A percentile compares a stretch with the other conserved stretches of the same genome.
phyloP scores from a whole-genome alignment of 2,888 invertebrate genomes.

The Spilosoma lubricipeda region DNA sequence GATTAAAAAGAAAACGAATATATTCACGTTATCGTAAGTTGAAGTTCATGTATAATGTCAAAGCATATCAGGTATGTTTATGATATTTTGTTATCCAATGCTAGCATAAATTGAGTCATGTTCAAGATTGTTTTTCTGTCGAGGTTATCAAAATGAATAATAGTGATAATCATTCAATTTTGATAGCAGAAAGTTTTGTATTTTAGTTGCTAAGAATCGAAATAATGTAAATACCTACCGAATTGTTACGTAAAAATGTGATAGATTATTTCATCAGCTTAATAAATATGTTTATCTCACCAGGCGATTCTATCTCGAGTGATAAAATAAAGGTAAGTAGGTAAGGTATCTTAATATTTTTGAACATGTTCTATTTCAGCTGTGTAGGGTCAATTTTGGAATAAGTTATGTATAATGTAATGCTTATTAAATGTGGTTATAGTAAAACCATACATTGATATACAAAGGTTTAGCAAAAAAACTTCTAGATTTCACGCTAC shows the following conservation, averaged over 20 bases:
- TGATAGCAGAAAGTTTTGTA: conserved; percentile 1
- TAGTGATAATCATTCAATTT: conserved; percentile 8
- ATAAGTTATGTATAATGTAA: not conserved
- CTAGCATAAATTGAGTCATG: conserved; percentile 3
- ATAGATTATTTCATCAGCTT: conserved; percentile 3
- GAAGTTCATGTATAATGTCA: conserved; percentile 1
- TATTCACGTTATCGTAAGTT: not conserved
- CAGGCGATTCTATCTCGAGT: conserved; percentile 10
- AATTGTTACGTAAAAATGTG: conserved; percentile 5
- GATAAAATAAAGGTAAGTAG: no score
- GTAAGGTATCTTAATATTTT: not conserved
- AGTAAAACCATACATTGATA: not conserved
- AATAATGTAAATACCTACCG: conserved; percentile 7
- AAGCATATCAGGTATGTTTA: not conserved
- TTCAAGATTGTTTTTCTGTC: conserved; percentile 1
- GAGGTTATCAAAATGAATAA: conserved; percentile 2
- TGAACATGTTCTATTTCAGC: not conserved
- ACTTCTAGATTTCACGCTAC: not conserved
- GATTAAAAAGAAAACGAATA: no score
- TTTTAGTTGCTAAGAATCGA: conserved; percentile 9
- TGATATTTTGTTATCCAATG: not conserved
- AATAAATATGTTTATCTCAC: conserved; percentile 16
- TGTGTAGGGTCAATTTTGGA: not conserved
- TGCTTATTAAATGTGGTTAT: not conserved
- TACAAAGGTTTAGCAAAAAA: not conserved